phyloP scores from a whole-genome alignment of 2,113 vertebrate genomes.

The Dipodomys ordii region DNA sequence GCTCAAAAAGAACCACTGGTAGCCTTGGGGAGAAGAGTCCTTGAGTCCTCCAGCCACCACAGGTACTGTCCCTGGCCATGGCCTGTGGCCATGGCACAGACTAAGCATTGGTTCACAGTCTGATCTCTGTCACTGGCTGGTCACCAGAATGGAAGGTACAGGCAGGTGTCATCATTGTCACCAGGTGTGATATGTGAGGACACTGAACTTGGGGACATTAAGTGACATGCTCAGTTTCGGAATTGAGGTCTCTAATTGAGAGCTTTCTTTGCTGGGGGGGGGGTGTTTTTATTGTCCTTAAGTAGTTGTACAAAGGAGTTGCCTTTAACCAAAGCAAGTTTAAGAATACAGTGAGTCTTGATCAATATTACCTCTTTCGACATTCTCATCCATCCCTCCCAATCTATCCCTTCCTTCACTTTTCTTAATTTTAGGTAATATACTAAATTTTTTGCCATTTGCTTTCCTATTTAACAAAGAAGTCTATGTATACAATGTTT shows the following conservation, averaged over 20 bases:
- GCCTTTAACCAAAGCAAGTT: no score
- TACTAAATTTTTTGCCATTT: not conserved
- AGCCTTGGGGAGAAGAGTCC: not conserved
- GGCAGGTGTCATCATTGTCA: not conserved
- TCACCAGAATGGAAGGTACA: not conserved
- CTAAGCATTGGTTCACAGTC: no score
- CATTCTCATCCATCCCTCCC: no score
- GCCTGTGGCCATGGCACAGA: rapidly evolving
- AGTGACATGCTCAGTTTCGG: not conserved
- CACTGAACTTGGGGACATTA: not conserved
- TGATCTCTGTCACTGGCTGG: no score
- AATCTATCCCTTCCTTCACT: no score
- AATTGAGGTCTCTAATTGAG: not conserved
- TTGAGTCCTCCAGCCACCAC: not conserved
- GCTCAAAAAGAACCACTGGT: not conserved
- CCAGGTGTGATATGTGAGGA: not conserved
- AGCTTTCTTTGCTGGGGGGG: not conserved
- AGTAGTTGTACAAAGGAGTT: no score
- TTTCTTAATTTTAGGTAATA: not conserved
- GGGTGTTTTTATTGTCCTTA: no score
- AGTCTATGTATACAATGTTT: no score
- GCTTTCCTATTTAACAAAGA: no score
- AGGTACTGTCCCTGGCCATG: not conserved
- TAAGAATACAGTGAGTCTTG: no score
- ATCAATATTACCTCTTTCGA: no score